Base-by-base conservation (phyloP, 2,888 invertebrate genomes). In the Meiosimyza platycephala region DNA sequence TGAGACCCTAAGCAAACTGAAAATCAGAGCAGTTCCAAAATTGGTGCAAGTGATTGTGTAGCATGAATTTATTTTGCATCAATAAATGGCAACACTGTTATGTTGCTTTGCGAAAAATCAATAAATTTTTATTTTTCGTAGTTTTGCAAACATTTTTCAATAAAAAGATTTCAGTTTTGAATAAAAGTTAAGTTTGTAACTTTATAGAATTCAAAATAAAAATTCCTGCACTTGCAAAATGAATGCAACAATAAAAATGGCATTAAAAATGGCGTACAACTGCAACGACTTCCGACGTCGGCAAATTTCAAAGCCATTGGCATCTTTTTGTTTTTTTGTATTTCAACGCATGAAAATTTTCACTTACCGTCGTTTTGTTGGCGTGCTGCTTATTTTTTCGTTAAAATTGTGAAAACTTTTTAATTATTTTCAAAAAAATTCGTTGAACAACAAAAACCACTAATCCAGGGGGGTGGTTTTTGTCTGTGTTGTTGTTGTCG, bases 381-480 rank as follows among this genome's bases (percentile, higher is more conserved):
- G n/a, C 40, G 15, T 15, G 6, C 62, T 47, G 33, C 15, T 59
- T 28, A n/a, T 0, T 12, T 62, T 13, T n/a, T 40, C 15, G n/a
- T 40, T n/a, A 59, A 50, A 48, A 63, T 66, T 6, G 2, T 40
- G 40, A 40, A 6, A 40, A 40, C 12, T 55, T 40, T 62, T 28
- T 59, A 52, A 33, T 59, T 40, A 18, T 48, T 28, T n/a, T 22
- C 62, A 52, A 28, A 28, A 28, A 28, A 28, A 28, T 28, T 28
- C 28, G 28, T 28, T 28, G 28, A 28, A 62, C 33, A 40, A 70
- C 70, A 70, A 74, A 81, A 80, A 82, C 84, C 84, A 84, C 85
- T 84, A 85, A 84, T 85, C 85, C 85, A 83, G 75, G 84, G 80
- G 82, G 77, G 85, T 84, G 84, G 81, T 83, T 81, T 75, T 64